Base-by-base conservation (phyloP, 2,113 vertebrate genomes). In the Hypocryptadius cinnamomeus region DNA sequence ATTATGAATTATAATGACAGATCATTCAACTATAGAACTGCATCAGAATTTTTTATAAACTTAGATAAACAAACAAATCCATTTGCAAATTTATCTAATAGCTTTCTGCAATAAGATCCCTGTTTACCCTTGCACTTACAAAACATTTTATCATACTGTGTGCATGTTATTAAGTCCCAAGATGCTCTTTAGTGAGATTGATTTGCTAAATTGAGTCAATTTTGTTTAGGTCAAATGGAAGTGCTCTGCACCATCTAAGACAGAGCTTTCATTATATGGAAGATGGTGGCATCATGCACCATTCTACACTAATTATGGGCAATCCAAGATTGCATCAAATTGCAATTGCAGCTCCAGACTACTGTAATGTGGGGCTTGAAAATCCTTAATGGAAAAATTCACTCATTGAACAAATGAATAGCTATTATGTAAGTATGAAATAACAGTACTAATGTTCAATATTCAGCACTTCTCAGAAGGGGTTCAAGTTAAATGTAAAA, bases 401-500 rank as follows among this genome's bases (percentile, higher is more conserved):
- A 53, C 45, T 82, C 64, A 25, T 39, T 2, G 1, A 87, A n/a
- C 30, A 92, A 92, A 93, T 78, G 15, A 94, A 69, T 54, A 71
- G 37, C 23, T 59, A 64, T 95, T 86, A 70, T 47, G 18, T 39
- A 92, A 74, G 82, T 90, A 81, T 54, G 70, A 89, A 91, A 84
- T 83, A 84, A 74, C 25, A 64, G 44, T 77, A 18, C 63, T 83
- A 89, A 78, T 45, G 86, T 48, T 57, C 90, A 79, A 82, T 64
- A 89, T 48, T 70, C 59, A 59, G 79, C 64, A 71, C 47, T 89
- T 93, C 80, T 94, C 56, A 83, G 71, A 90, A 86, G 40, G 87
- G 56, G 20, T 81, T 69, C 70, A 53, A 93, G 54, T 79, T 91
- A 94, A 95, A 95, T 59, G 78, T 84, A 92, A 96, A 87, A 87